Conservation (phyloP, 2,113 vertebrate species). For the Ranitomeya variabilis region DNA sequence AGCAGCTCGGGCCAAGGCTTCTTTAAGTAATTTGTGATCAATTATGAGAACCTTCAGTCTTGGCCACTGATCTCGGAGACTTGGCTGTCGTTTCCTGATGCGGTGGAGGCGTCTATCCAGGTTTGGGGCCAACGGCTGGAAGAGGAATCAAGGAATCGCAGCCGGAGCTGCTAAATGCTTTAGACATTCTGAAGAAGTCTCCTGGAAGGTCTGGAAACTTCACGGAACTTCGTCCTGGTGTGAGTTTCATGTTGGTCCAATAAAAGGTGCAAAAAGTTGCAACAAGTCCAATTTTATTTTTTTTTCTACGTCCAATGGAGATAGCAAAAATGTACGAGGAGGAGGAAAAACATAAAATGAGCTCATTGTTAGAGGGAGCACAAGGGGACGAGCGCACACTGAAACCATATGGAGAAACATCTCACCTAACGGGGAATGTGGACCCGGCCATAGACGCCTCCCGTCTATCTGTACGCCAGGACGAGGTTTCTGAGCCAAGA, state of each 20-base stretch:
- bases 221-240: constrained; percentile 10
- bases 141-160: not conserved
- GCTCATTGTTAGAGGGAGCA: not conserved
- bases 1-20: not conserved
- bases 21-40: constrained; percentile 25
- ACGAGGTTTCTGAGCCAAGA: not conserved
- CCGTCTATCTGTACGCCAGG: constrained; percentile 22
- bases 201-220: constrained; percentile 39
- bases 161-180: constrained; percentile 16
- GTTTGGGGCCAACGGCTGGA: not conserved
- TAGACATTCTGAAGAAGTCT: not conserved
- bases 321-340: constrained; percentile 23
- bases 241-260: constrained; percentile 27
- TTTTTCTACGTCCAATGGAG: not conserved
- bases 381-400: not conserved
- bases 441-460: not conserved
- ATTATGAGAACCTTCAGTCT: not conserved
- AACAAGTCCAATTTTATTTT: constrained; percentile 14
- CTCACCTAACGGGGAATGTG: constrained; percentile 5
- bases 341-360: constrained; percentile 13
- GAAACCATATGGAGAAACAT: constrained; percentile 28
- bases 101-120: not conserved
- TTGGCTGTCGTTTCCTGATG: not conserved
- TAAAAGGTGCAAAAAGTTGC: constrained; percentile 42
- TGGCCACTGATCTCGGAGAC: not conserved